phyloP scores from a whole-genome alignment of 2,888 invertebrate species.

The Liodrosophila aerea region DNA sequence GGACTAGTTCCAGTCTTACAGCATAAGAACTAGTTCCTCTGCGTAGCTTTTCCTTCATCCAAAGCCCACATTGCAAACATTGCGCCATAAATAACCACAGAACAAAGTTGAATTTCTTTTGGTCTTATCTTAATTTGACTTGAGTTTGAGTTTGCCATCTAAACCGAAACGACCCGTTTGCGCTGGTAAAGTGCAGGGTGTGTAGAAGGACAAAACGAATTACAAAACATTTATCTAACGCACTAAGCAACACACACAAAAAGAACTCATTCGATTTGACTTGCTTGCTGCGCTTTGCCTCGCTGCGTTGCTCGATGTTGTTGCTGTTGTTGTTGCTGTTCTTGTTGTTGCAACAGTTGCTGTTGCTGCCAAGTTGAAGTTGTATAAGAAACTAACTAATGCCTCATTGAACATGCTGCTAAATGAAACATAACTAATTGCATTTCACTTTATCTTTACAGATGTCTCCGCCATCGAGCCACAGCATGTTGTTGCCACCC shows the following conservation, averaged over 20 bases:
- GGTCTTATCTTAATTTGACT: too few relatives aligned
- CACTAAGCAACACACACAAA: constrained; percentile 57
- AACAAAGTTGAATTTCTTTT: too few relatives aligned
- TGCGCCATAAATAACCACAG: too few relatives aligned
- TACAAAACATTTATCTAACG: constrained; percentile 74
- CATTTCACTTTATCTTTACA: constrained; percentile 71
- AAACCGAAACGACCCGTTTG: constrained; percentile 2
- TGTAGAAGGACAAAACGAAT: constrained; percentile 61
- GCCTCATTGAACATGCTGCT: constrained; percentile 13
- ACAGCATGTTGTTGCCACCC: constrained; percentile 72
- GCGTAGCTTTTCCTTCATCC: too few relatives aligned
- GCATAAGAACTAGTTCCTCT: too few relatives aligned
- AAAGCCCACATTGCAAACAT: too few relatives aligned
- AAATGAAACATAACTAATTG: constrained; percentile 17
- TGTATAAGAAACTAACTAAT: constrained; percentile 49
- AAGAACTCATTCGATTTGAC: constrained; percentile 71
- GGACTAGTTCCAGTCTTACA: too few relatives aligned
- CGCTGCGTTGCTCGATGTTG: constrained; percentile 51
- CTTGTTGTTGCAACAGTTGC: constrained; percentile 13
- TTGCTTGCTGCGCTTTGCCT: constrained; percentile 80
- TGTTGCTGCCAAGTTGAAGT: constrained; percentile 44
- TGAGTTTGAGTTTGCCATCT: too few relatives aligned
- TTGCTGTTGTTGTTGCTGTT: constrained; percentile 34
- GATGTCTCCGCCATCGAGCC: constrained; percentile 85
- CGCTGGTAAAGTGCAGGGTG: neutral